These are phyloP conservation scores for Pyxicephalus adspersus DNA, from an alignment of 2,113 vertebrate species.

Conservation along the genomic window DNA sequence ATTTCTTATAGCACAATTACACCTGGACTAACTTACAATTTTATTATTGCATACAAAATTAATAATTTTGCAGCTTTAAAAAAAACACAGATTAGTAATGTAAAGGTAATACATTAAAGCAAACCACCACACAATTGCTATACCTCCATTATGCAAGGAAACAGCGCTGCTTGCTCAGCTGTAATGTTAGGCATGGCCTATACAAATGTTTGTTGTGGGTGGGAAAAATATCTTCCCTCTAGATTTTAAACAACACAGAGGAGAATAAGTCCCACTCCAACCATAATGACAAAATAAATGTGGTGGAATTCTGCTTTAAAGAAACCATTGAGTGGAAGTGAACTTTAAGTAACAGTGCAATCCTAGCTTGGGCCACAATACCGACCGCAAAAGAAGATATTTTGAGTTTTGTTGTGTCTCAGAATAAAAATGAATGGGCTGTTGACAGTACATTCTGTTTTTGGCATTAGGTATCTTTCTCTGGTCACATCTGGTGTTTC, in stretches of 20 bases:
- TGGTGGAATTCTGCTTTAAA: too few relatives aligned
- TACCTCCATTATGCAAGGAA: too few relatives aligned
- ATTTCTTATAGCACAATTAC: not conserved
- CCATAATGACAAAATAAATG: too few relatives aligned
- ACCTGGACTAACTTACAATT: not conserved
- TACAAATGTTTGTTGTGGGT: too few relatives aligned
- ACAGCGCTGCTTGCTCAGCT: too few relatives aligned
- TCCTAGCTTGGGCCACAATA: slow-evolving; percentile 71
- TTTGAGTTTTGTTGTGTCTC: slow-evolving; percentile 79
- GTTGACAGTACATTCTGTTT: slow-evolving; percentile 76
- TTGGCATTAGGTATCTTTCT: slow-evolving; percentile 77
- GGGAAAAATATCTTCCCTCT: too few relatives aligned
- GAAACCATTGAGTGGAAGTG: too few relatives aligned
- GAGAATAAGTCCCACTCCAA: too few relatives aligned
- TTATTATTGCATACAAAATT: not conserved
- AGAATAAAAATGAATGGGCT: slow-evolving; percentile 77
- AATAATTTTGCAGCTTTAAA: not conserved
- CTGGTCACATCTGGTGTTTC: slow-evolving; percentile 76
- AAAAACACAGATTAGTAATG: not conserved
- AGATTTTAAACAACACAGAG: too few relatives aligned
- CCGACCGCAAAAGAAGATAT: slow-evolving; percentile 73
- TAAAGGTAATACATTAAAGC: not conserved
- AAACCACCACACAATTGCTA: too few relatives aligned
- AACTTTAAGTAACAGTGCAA: too few relatives aligned
- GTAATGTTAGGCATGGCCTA: too few relatives aligned